Conservation (phyloP, 1,140 invertebrate genomes). For the Drosophila biarmipes region DNA sequence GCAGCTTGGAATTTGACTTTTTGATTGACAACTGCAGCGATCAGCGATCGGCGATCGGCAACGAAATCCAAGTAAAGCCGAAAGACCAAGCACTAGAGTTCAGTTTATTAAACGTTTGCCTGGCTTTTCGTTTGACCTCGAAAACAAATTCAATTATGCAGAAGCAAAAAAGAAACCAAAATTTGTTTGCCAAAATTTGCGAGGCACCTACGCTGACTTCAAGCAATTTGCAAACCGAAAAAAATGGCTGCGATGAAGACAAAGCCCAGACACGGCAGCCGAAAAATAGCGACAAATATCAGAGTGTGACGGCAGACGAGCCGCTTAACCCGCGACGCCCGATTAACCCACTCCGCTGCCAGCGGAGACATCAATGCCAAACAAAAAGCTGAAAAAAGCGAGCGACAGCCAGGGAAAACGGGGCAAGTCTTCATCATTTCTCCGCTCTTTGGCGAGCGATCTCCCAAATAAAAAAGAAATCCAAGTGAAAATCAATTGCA, state of each 20-base stretch:
- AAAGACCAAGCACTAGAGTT: constrained; percentile 54
- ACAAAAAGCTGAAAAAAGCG: constrained; percentile 43
- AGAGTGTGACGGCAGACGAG: constrained; percentile 67
- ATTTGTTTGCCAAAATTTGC: constrained; percentile 32
- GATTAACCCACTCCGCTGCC: constrained; percentile 38
- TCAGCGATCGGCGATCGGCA: constrained; percentile 52
- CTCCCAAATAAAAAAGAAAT: constrained; percentile 53
- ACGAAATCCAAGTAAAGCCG: constrained; percentile 7
- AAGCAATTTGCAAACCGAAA: constrained; percentile 62
- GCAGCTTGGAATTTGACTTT: constrained; percentile 80
- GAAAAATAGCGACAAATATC: constrained; percentile 75
- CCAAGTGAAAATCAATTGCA: constrained; percentile 76
- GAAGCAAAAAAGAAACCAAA: constrained; percentile 7
- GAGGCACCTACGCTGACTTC: constrained; percentile 51
- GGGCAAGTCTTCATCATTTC: constrained; percentile 50
- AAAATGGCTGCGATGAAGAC: constrained; percentile 10
- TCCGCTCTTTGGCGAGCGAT: constrained; percentile 26
- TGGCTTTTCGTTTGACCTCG: constrained; percentile 57
- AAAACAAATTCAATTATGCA: constrained; percentile 77
- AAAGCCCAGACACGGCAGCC: constrained; percentile 35
- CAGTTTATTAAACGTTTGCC: constrained; percentile 50
- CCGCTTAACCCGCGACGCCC: constrained; percentile 25
- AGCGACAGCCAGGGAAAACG: constrained; percentile 66
- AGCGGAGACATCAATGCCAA: constrained; percentile 60
- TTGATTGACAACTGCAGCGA: constrained; percentile 77